Conservation (phyloP, 2,113 vertebrate species). For the Cynocephalus volans region DNA sequence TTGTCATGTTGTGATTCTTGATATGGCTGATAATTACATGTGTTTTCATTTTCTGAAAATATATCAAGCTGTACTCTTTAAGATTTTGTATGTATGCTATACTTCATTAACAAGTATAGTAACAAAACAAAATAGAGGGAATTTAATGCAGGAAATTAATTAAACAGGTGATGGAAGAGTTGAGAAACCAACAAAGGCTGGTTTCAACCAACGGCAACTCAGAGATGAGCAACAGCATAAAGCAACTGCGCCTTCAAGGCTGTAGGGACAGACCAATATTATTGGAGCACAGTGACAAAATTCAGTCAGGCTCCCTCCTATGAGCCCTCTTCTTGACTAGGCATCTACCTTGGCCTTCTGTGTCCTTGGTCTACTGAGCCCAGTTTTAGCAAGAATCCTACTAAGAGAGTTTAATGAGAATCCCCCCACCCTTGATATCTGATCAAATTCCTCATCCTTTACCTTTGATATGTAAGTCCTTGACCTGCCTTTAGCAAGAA, state of each 20-base stretch:
- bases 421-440: not conserved
- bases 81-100: not conserved
- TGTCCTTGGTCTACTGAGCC: not conserved
- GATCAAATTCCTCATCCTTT: conserved; percentile 28
- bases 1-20: not conserved
- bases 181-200: not conserved
- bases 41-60: conserved; percentile 40
- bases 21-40: not conserved
- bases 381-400: conserved; percentile 17
- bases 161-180: not conserved
- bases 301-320: not conserved
- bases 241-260: not conserved
- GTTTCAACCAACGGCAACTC: not conserved
- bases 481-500: conserved; percentile 42
- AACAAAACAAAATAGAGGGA: not conserved
- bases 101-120: not conserved
- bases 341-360: not conserved
- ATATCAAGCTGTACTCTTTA: not conserved
- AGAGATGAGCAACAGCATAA: not conserved
- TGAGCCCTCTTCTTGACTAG: not conserved
- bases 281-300: not conserved
- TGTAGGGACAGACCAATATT: not conserved
- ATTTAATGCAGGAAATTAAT: not conserved
- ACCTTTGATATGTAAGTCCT: not conserved
- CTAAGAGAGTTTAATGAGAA: not conserved